These are phyloP conservation scores for Apodemia mormo DNA, from an alignment of 2,888 invertebrate genomes.

Conservation along the genomic window DNA sequence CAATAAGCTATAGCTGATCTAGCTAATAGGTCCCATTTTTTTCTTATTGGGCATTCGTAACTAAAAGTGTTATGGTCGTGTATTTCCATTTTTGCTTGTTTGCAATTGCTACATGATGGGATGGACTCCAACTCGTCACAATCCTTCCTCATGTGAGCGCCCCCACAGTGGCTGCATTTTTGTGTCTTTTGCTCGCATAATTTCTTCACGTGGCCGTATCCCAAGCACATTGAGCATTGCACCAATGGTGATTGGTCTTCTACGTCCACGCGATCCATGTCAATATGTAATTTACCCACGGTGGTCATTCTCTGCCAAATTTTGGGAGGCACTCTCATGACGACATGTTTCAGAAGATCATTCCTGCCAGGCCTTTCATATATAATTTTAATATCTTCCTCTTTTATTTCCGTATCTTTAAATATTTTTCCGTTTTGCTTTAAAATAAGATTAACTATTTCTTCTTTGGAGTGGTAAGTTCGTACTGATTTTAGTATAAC, in stretches of 20 bases:
- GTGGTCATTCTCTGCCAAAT: slow-evolving; percentile 20
- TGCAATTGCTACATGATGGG: slow-evolving; percentile 28
- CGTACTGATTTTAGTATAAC: no score
- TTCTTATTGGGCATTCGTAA: slow-evolving; percentile 23
- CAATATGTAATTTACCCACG: slow-evolving; percentile 13
- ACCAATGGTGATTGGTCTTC: slow-evolving; percentile 28
- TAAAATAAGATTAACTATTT: no score
- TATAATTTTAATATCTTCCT: no score
- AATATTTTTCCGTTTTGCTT: no score
- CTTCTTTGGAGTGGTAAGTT: no score
- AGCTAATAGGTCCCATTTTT: slow-evolving; percentile 29
- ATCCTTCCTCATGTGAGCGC: slow-evolving; percentile 23
- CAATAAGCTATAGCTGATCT: no score
- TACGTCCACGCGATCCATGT: slow-evolving; percentile 16
- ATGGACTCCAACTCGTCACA: slow-evolving; percentile 21
- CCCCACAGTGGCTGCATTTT: slow-evolving; percentile 35
- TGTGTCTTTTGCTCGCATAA: slow-evolving; percentile 27
- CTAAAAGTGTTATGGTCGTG: slow-evolving; percentile 30
- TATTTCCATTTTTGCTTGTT: slow-evolving; percentile 6
- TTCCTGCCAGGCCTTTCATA: no score
- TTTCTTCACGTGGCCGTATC: no score
- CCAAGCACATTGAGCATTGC: slow-evolving; percentile 35
- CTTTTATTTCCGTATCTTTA: no score
- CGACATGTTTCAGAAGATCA: slow-evolving; percentile 23
- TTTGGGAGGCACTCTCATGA: slow-evolving; percentile 18